Conservation (phyloP, 1,140 invertebrate genomes). For the Aphidius ervi region DNA sequence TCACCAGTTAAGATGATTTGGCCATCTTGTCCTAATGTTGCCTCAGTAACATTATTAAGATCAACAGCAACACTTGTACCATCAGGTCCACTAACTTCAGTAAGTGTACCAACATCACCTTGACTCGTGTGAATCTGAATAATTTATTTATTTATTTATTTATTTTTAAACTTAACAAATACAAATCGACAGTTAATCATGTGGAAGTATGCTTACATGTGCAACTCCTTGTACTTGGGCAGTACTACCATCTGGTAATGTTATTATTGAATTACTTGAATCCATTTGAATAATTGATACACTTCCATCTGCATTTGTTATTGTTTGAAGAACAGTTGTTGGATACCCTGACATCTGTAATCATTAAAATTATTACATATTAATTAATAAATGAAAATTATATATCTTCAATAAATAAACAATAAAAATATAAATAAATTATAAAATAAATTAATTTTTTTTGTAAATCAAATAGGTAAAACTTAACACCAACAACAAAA, state of each 20-base stretch:
- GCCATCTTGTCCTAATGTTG: conserved; percentile 82
- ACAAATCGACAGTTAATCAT: neutral
- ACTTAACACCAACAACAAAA: conserved; percentile 44
- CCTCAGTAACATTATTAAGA: conserved; percentile 82
- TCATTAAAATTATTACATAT: conserved; percentile 20
- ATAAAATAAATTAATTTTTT: conserved; percentile 6
- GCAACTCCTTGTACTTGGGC: conserved; percentile 89
- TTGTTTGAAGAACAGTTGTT: conserved; percentile 90
- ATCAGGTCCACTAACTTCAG: conserved; percentile 63
- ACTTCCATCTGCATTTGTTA: conserved; percentile 93
- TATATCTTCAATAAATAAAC: neutral
- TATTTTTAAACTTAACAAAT: no score
- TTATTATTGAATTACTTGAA: conserved; percentile 90
- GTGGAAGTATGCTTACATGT: conserved; percentile 60
- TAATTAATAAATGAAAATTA: conserved; percentile 17
- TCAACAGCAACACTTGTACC: conserved; percentile 76
- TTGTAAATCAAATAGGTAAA: conserved; percentile 52
- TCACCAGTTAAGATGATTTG: conserved; percentile 93
- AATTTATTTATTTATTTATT: no score
- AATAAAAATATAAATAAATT: conserved; percentile 22
- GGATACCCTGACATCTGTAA: conserved; percentile 65
- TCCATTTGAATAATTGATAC: conserved; percentile 96
- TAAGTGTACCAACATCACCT: conserved; percentile 75
- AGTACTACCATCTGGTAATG: conserved; percentile 91
- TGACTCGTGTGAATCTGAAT: conserved; percentile 70